These are phyloP conservation scores for Drosophila santomea DNA, from an alignment of 1,140 invertebrate genomes.

Conservation along the genomic window DNA sequence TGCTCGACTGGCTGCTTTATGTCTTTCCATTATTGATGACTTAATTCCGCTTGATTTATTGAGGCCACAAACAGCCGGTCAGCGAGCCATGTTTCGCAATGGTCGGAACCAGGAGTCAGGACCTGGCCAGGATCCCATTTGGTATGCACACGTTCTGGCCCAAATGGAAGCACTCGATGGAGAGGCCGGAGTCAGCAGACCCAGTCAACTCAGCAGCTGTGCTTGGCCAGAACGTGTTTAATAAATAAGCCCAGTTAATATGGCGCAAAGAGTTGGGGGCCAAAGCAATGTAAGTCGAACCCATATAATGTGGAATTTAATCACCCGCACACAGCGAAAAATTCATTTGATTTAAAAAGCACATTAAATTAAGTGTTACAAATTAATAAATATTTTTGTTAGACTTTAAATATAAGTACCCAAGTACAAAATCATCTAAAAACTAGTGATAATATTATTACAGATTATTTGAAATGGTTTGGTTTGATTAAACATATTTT, in stretches of 20 bases:
- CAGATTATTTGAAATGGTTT: too few relatives aligned
- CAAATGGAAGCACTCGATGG: conserved; percentile 30
- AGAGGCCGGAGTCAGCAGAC: neutral
- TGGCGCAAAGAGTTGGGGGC: conserved; percentile 54
- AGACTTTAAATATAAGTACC: too few relatives aligned
- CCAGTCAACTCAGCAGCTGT: conserved; percentile 13
- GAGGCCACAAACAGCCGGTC: conserved; percentile 75
- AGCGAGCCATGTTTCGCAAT: conserved; percentile 25
- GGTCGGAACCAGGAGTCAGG: conserved; percentile 29
- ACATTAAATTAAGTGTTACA: neutral
- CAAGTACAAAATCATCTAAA: neutral
- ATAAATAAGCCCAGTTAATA: conserved; percentile 78
- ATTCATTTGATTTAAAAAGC: neutral
- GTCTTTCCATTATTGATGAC: conserved; percentile 80
- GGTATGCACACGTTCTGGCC: conserved; percentile 64
- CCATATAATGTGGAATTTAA: conserved; percentile 20
- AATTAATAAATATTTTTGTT: neutral
- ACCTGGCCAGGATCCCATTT: conserved; percentile 53
- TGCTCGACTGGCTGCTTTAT: conserved; percentile 69
- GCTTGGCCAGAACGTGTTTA: conserved; percentile 61
- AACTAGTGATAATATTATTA: too few relatives aligned
- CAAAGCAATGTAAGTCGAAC: conserved; percentile 16
- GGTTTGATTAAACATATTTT: too few relatives aligned
- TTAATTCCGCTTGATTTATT: conserved; percentile 81
- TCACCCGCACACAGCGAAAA: neutral